Conservation (phyloP, 2,113 vertebrate genomes). For the Stegostoma tigrinum region DNA sequence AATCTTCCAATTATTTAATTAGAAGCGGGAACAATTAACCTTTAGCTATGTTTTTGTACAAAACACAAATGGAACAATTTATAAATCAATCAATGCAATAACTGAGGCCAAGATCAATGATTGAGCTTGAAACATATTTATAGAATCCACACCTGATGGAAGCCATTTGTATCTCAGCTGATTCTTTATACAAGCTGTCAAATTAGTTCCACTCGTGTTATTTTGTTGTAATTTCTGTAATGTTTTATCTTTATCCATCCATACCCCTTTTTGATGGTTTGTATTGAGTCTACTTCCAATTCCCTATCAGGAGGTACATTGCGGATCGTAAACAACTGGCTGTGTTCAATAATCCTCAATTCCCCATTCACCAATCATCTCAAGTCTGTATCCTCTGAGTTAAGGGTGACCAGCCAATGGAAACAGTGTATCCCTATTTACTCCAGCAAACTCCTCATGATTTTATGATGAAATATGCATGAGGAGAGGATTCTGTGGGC, state of each 20-base stretch:
- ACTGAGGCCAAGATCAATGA: neutral
- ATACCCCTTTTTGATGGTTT: neutral
- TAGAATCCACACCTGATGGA: neutral
- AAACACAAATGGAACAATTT: neutral
- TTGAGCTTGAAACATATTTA: neutral
- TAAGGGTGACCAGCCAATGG: neutral
- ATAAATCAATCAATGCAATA: neutral
- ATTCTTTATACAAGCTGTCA: neutral
- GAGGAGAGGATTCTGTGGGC: too few relatives aligned
- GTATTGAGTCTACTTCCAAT: neutral
- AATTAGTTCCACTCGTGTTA: neutral
- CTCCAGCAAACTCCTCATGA: neutral
- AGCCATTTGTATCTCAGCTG: neutral
- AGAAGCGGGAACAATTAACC: neutral
- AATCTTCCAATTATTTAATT: slow-evolving; percentile 23
- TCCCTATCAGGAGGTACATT: neutral
- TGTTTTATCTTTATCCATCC: neutral
- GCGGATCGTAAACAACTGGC: neutral
- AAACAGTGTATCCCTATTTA: neutral
- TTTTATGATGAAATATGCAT: neutral
- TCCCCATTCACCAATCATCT: neutral
- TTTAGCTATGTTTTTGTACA: neutral
- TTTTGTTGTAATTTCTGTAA: neutral
- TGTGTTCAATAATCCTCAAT: neutral
- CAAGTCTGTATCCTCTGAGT: neutral